These are phyloP conservation scores for Tetragnatha montana DNA, from an alignment of 2,888 invertebrate species.

Conservation along the genomic window DNA sequence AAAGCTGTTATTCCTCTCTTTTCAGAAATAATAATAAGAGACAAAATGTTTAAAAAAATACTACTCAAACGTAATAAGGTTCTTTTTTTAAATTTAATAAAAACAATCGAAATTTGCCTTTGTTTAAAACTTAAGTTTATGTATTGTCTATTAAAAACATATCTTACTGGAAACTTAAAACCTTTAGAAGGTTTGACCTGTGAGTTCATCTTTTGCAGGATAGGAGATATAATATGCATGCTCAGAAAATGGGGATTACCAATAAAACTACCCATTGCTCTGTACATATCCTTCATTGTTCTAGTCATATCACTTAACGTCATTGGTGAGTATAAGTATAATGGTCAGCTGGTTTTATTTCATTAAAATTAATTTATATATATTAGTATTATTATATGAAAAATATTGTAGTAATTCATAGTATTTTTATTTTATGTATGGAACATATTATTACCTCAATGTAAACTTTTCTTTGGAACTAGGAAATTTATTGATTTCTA, in stretches of 20 bases:
- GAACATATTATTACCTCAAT: background rate
- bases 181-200: too few relatives aligned
- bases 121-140: too few relatives aligned
- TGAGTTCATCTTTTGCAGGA: conserved; percentile 5
- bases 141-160: too few relatives aligned
- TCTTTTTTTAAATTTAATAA: too few relatives aligned
- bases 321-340: conserved; percentile 41
- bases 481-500: too few relatives aligned
- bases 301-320: conserved; percentile 10
- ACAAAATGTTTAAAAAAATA: too few relatives aligned
- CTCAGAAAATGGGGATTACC: conserved; percentile 53
- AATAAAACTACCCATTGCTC: conserved; percentile 14
- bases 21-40: too few relatives aligned
- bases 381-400: background rate
- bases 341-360: background rate
- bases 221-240: conserved; percentile 39
- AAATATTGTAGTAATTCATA: background rate
- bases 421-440: background rate
- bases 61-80: too few relatives aligned
- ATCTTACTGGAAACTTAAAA: too few relatives aligned
- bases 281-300: conserved; percentile 38
- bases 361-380: background rate
- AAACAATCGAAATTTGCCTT: too few relatives aligned
- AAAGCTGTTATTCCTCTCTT: too few relatives aligned
- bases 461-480: too few relatives aligned